Base-by-base conservation (phyloP, 2,888 invertebrate species). In the Tanypteryx hageni region DNA sequence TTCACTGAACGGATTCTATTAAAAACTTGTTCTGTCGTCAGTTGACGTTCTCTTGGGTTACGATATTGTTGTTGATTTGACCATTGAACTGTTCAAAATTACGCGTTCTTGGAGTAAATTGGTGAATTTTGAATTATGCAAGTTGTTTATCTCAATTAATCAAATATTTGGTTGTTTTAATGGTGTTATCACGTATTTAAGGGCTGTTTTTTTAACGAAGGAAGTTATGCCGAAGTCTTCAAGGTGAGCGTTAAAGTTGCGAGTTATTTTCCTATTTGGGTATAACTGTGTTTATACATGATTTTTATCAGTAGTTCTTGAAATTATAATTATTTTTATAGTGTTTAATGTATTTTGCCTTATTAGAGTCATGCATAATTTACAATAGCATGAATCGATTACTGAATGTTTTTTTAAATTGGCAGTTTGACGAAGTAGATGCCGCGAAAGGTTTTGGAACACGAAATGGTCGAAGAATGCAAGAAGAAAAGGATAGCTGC, bases 401-500 rank as follows among this genome's bases (percentile, higher is more conserved):
- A 27, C 11, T 76, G 76, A 13, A 27, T 0, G 58, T 10, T n/a
- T 27, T 64, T 31, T 89, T 89, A n/a, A 44, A 68, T 64, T 68
- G 16, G 16, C n/a, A 44, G n/a, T 44, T 76, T 7, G 27, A 27
- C 58, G 58, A 58, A 92, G 59, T 92, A 83, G 64, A 93, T 93
- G 93, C 93, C 92, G 82, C 93, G 93, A 83, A 92, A 93, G 92
- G 16, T 82, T 85, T 22, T 92, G 27, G 93, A 89, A 7, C 31
- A 76, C 76, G 93, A 91, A 44, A 84, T 84, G 76, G 93, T 92
- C 14, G 86, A 92, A 18, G 93, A 93, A 22, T 85, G 61, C 18
- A 91, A 92, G 18, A 93, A 92, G 61, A 93, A 93, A 68, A 93
- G 93, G 86, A 92, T 92, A 56, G 93, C 93, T 59, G 59, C 92